These are phyloP conservation scores for Drymonia ruficornis DNA, from an alignment of 2,888 invertebrate genomes.

Conservation along the genomic window DNA sequence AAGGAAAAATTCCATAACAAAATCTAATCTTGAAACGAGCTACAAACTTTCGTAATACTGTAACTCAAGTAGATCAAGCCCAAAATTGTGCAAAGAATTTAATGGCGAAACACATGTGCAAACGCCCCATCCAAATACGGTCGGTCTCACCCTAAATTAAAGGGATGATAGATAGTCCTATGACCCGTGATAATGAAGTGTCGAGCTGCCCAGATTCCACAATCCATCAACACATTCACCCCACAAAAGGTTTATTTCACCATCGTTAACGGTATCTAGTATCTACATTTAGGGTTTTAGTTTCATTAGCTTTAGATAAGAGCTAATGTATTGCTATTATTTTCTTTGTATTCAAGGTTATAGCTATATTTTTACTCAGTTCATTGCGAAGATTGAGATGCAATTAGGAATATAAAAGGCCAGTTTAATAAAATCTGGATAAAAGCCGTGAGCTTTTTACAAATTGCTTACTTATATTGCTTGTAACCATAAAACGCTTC, in stretches of 20 bases:
- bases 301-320: not conserved
- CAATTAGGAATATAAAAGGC: no score
- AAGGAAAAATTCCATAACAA: no score
- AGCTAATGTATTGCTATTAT: not conserved
- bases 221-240: conserved; percentile 40
- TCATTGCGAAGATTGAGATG: no score
- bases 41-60: no score
- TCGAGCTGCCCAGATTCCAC: conserved; percentile 23
- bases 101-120: conserved; percentile 14
- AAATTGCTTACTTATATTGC: no score
- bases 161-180: conserved; percentile 38
- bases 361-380: no score
- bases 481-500: no score
- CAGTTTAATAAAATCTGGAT: no score
- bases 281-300: not conserved
- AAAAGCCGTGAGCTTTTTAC: no score
- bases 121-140: conserved; percentile 19
- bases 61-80: not conserved
- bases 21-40: no score
- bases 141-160: conserved; percentile 32
- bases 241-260: conserved; percentile 20
- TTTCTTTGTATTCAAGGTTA: no score
- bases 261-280: not conserved
- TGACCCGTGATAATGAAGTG: conserved; percentile 40
- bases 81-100: conserved; percentile 10